Evolutionary conservation across 2,113 vertebrate species (phyloP), one percentile per base, ranked within the genome.

Genomic region (Halcyon malimbica): DNA sequence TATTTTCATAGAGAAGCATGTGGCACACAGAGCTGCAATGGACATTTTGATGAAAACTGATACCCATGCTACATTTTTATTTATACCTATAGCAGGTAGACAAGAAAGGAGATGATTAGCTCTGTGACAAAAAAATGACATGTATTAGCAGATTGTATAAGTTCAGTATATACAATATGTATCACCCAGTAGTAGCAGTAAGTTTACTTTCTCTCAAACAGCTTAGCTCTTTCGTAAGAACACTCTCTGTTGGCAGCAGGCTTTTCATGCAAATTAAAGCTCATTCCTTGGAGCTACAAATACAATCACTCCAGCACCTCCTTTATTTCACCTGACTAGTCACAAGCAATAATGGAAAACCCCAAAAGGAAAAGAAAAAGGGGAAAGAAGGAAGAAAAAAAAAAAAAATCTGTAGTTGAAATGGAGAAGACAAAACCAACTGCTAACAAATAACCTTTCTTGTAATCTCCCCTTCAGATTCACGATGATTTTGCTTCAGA

Each of bases 1-100:
- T 5, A 35, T 24, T 25, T 17, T 57, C 53, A 42, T 1, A 35
- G 21, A 80, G 14, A 17, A 42, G 7, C 15, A 28, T 0, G 6
- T 21, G 48, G 31, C 26, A 68, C 29, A 29, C 65, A 84, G 33
- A 82, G 62, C 7, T 15, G 18, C 11, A 2, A 17, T 6, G 37
- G 35, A 39, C 4, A 13, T 39, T 51, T 46, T 35, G 24, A 33
- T 35, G 35, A 48, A 44, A 78, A 71, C 31, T 6, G 25, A 83
- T 16, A 51, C 4, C 41, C 23, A 53, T 0, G 31, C 35, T 39
- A 56, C 29, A 63, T 17, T 44, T 75, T 28, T 10, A 50, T 62
- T 75, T 62, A 48, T 15, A 65, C 21, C 60, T 46, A 67, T 5
- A 83, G 67, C 25, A 89, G 29, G 41, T 8, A 5, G n/a, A 59